Evolutionary conservation across 2,797 vertebrate genomes (phyloP).

Genomic region (Enteromius radiatus): DNA sequence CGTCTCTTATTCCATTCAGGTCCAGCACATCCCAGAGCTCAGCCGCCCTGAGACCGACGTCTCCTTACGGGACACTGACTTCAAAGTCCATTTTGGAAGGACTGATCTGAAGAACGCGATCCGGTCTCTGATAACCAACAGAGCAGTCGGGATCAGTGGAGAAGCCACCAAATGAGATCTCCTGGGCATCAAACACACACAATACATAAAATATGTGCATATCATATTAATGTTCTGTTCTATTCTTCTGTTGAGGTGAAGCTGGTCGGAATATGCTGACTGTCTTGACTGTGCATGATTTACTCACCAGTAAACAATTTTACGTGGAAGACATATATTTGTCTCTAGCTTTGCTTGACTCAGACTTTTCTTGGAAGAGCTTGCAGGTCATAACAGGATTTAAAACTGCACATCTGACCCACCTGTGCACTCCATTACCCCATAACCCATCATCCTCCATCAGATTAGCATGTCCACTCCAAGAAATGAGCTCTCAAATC

Average conservation of each 20-base stretch:
- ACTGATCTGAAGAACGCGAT: slow-evolving; percentile 52
- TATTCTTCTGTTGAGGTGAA: slow-evolving; percentile 36
- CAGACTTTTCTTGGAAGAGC: not conserved
- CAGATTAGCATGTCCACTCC: slow-evolving; percentile 54
- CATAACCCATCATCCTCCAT: slow-evolving; percentile 35
- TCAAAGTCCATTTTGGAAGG: slow-evolving; percentile 49
- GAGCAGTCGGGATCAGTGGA: slow-evolving; percentile 49
- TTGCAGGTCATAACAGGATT: not conserved
- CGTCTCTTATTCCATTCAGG: slow-evolving; percentile 13
- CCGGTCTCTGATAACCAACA: slow-evolving; percentile 58
- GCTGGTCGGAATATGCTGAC: slow-evolving; percentile 1
- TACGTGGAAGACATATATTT: not conserved
- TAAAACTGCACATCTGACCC: slow-evolving; percentile 33
- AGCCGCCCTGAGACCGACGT: slow-evolving; percentile 10
- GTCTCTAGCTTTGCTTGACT: not conserved
- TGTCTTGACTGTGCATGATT: slow-evolving; percentile 18
- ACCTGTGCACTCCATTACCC: slow-evolving; percentile 50
- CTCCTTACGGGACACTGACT: slow-evolving; percentile 13
- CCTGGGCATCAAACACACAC: slow-evolving; percentile 49
- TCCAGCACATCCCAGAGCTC: slow-evolving; percentile 11
- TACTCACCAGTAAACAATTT: not conserved
- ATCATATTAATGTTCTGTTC: slow-evolving; percentile 22
- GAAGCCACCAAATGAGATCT: slow-evolving; percentile 63
- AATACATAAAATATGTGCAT: slow-evolving; percentile 48
- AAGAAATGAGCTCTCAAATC: slow-evolving; percentile 60